Percentiles rank a stretch among this genome's conserved stretches.
Conservation (phyloP, 2,888 invertebrate genomes). For the Synergus laeviventris region DNA sequence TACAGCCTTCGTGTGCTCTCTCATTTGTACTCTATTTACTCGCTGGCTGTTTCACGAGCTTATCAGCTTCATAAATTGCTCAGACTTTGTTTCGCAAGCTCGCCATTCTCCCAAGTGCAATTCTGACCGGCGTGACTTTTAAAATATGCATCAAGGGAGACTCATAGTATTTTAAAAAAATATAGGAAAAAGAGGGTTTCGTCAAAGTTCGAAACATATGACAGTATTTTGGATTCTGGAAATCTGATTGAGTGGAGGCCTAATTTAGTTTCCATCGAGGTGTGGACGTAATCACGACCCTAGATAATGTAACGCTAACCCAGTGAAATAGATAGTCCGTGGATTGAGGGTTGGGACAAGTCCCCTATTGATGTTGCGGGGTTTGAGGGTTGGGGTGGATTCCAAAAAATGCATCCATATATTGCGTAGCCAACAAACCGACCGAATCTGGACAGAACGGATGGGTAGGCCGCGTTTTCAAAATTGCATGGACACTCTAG, state of each 20-base stretch:
- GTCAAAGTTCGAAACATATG: no score
- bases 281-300: conserved; percentile 48
- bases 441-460: conserved; percentile 71
- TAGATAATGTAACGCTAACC: conserved; percentile 67
- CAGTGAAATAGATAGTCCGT: conserved; percentile 70
- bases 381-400: conserved; percentile 41
- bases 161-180: no score
- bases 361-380: conserved; percentile 16
- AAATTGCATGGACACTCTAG: conserved; percentile 60
- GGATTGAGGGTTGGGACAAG: conserved; percentile 42
- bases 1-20: conserved; percentile 22
- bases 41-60: conserved; percentile 31
- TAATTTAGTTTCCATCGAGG: neutral
- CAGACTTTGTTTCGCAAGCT: conserved; percentile 23
- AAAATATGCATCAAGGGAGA: neutral
- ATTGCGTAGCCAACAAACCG: conserved; percentile 72
- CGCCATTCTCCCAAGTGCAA: neutral
- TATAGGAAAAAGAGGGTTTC: no score
- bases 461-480: conserved; percentile 69
- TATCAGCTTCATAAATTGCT: conserved; percentile 38
- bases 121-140: neutral
- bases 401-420: conserved; percentile 67
- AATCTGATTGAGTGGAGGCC: neutral
- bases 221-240: neutral
- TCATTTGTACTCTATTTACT: conserved; percentile 42